Evolutionary conservation across 2,888 invertebrate genomes (phyloP), one percentile per base, ranked within the genome.

Genomic region (Cephus rjabovi): DNA sequence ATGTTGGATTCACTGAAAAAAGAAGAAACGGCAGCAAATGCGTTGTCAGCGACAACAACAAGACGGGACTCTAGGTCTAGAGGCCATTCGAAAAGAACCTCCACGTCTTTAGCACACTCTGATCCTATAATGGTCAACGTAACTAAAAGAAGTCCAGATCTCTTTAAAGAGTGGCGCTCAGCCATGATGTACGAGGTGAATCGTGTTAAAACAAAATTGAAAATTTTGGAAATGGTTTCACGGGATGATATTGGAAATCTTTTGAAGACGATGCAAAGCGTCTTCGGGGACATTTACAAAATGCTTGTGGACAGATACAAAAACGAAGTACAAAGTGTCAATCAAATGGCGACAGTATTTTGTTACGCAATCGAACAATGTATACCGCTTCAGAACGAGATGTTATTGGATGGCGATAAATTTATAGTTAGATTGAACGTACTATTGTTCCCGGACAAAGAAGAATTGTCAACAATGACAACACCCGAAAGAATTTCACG

Each of bases 81-180:
- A 71, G 15, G 15, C 31, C 23, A 23, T 56, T 56, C 56, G 6
- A 56, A 56, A 23, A 56, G 23, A 23, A 56, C 23, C 9, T 56
- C 56, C 6, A 15, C 31, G 71, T 31, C 71, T 31, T 31, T 15
- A 4, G 31, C 12, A 71, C 6, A 71, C 12, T 71, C 71, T 4
- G 31, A 71, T 12, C 31, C 31, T 4, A 11, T 71, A 31, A 76
- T 69, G 73, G 73, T 30, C 69, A 68, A 31, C 9, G 4, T 56
- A 23, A 23, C 9, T 56, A 56, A 56, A 56, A 56, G 56, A 56
- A 88, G 56, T 56, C 23, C 56, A 9, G 56, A 56, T 56, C 73
- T 94, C 83, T 87, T 94, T 30, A 92, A 93, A 34, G 95, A 95
- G 89, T 95, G 95, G 94, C 90, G 91, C 31, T 92, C 92, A 87